Evolutionary conservation across 2,113 vertebrate genomes (phyloP), one percentile per base, ranked within the genome.

Genomic region (Notechis scutatus): DNA sequence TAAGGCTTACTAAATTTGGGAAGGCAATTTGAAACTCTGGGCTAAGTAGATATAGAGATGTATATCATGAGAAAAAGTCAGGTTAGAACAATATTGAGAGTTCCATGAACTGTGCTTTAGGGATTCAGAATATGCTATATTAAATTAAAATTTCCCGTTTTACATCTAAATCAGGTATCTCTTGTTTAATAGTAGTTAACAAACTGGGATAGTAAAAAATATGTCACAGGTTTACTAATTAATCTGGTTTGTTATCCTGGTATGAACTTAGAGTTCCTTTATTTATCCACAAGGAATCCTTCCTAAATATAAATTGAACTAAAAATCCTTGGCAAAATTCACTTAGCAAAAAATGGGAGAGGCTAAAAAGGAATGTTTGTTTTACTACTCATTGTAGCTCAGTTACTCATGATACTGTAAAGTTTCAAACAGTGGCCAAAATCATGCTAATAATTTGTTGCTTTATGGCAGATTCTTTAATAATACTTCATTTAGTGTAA

Each of bases 401-500:
- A 47, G 23, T 50, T 24, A 15, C 3, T 64, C 24, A n/a, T 39
- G 10, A 56, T 88, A 8, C 18, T 3, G 39, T 55, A 89, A 89
- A 56, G 3, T n/a, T 39, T 57, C 88, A 57, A 39, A 59, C 18
- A 10, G 42, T 42, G 4, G 11, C 39, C 34, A 10, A 39, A 89
- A 45, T 57, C 34, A 59, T 23, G 1, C 45, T 18, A 47, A 1
- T 0, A 0, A 15, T 3, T 20, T 92, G 0, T 56, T 39, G 54
- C 59, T 93, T n/a, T 93, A 50, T 47, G 91, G 85, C 59, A 20
- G 1, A 0, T 0, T 6, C 90, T 95, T 96, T 92, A 94, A 96
- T 90, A 94, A 89, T 95, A 91, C 91, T 96, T 97, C 34, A 39
- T 96, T 93, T 93, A 55, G 89, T 94, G 96, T 97, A 97, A 97